Conservation (phyloP, 1,140 invertebrate species). For the Drosophila bocki region DNA sequence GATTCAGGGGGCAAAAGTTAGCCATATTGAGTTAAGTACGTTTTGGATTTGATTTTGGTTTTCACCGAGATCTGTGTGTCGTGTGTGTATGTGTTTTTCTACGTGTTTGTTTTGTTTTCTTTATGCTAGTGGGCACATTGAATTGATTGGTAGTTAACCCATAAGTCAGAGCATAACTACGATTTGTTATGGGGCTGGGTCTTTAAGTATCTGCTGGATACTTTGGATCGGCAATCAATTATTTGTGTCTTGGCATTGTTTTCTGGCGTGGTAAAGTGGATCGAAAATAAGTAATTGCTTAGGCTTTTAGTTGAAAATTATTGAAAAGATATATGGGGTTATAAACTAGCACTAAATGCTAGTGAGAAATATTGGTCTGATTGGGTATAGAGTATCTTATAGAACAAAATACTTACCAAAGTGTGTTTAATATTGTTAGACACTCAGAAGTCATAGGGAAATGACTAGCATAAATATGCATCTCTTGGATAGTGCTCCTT, state of each 20-base stretch:
- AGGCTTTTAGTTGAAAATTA: not conserved
- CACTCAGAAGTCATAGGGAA: not conserved
- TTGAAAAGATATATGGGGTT: not conserved
- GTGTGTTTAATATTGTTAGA: too few species aligned
- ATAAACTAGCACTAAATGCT: not conserved
- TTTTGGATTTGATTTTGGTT: conserved; percentile 59
- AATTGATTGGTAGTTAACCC: conserved; percentile 57
- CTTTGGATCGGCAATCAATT: conserved; percentile 11
- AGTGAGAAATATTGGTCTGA: not conserved
- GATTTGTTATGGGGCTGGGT: not conserved
- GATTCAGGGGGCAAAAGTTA: conserved; percentile 32
- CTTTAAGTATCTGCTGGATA: conserved; percentile 10
- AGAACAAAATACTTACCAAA: not conserved
- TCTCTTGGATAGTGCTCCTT: not conserved
- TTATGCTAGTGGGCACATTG: conserved; percentile 1
- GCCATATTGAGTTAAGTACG: conserved; percentile 60
- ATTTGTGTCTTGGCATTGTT: not conserved
- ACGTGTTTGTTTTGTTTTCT: conserved; percentile 4
- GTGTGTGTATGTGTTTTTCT: not conserved
- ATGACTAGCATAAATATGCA: conserved; percentile 1
- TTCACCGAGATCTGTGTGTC: conserved; percentile 14
- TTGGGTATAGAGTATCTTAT: not conserved
- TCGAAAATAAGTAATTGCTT: conserved; percentile 9
- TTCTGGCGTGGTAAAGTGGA: not conserved
- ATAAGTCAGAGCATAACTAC: conserved; percentile 28